Evolutionary conservation across 2,888 invertebrate genomes (phyloP), one percentile per base, ranked within the genome.

Genomic region (Meteorus cinctellus): DNA sequence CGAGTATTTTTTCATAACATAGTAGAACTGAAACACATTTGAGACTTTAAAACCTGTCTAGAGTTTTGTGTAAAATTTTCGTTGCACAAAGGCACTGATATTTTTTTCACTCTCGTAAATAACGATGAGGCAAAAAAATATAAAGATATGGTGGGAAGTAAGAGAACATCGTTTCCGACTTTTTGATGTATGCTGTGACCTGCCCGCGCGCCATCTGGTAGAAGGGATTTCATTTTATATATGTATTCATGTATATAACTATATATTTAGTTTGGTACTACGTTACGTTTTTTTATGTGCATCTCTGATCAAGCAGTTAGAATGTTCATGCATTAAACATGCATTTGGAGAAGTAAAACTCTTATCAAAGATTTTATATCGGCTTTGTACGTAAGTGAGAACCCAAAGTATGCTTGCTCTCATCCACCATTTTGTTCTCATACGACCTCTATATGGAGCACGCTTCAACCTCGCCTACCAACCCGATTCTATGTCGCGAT

Each of bases 351-450:
- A 74, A 74, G 73, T 73, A 60, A 67, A 67, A 48, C n/a, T 67
- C 27, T 66, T 73, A 73, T 73, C 73, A 73, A 73, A 59, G 73
- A 73, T 73, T 73, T 73, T 67, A 65, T 72, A 72, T 72, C 65
- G 72, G 31, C 51, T 72, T 45, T 36, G 19, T 63, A 27, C 34
- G 34, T 31, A 65, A 45, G 65, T 24, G 36, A 70, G 29, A 24
- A 41, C 41, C 19, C 55, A 5, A 55, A 55, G 55, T 51, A 4
- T 70, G n/a, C 48, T 14, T 16, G 27, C 19, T 65, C 62, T 3
- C 41, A 60, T 74, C 62, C 60, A 31, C 66, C 31, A 66, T 48
- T 67, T 51, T 41, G 41, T 59, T 62, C 24, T 12, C 45, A 70
- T 76, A 60, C 70, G 63, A 70, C 70, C 78, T 69, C 59, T 29